Base-by-base conservation (phyloP, 2,113 vertebrate species). In the Cyprinodon variegatus region DNA sequence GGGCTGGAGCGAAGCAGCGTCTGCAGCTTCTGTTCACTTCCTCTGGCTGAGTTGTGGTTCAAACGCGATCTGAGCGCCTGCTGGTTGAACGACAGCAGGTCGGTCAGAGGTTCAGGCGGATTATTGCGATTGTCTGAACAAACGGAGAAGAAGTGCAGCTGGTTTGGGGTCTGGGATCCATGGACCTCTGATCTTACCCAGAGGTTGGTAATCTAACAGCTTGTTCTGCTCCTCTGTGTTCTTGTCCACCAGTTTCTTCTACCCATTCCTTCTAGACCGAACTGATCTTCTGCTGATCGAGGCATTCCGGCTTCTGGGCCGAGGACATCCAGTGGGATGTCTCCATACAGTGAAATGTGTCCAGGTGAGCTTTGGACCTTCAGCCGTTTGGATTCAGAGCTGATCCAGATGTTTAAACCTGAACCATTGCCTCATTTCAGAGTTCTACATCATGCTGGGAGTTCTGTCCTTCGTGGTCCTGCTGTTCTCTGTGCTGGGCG, bases 11-110 rank as follows among this genome's bases (percentile, higher is more conserved):
- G 13, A 2, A 50, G 43, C 20, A 57, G 15, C 72, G 41, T 63
- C 45, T n/a, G 65, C 64, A 66, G 78, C 69, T 69, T 11, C 57
- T 0, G 43, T 82, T 65, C 81, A 73, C 77, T 89, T 91, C 89
- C 89, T 91, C 75, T 84, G 61, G 57, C 37, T 50, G 1, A 84
- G 65, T 73, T 86, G 89, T 62, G 86, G 87, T 85, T 46, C 62
- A 64, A 43, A 63, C 11, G 6, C 13, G 0, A 43, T 5, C 48
- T 70, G 59, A 66, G 39, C 65, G 41, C 7, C 38, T 36, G 7
- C 11, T 39, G 6, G 17, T 6, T 3, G 14, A 15, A 9, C n/a
- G 6, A 57, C 50, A 57, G 50, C n/a, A 2, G 0, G n/a, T 37
- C 29, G 0, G n/a, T 37, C 29, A 0, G 37, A 53, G 70, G 13